A percentile compares a stretch with the other conserved stretches of the same genome.
phyloP scores from a whole-genome alignment of 2,888 invertebrate genomes.

The Perithous albicinctus region DNA sequence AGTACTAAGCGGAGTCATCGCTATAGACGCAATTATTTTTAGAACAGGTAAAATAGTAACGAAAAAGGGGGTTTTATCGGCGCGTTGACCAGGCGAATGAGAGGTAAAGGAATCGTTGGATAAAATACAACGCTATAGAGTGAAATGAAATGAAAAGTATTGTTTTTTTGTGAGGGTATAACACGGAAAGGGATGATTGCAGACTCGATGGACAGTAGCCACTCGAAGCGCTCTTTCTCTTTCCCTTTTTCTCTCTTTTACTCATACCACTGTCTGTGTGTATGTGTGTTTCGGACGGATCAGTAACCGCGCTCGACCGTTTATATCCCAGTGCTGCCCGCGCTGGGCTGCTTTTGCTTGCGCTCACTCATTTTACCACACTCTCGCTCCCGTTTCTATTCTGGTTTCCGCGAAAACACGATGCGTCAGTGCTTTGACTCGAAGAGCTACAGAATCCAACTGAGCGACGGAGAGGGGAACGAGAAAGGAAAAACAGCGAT shows the following conservation, averaged over 20 bases:
- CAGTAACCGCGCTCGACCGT: constrained; percentile 53
- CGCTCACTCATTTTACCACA: constrained; percentile 33
- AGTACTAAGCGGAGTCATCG: background rate
- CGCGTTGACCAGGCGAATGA: constrained; percentile 13
- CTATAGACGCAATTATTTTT: constrained; percentile 1
- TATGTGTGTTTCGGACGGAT: constrained; percentile 41
- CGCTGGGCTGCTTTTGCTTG: constrained; percentile 25
- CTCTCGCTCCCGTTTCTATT: constrained; percentile 68
- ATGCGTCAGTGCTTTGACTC: constrained; percentile 63
- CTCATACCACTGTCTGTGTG: background rate
- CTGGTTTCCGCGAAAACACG: constrained; percentile 69
- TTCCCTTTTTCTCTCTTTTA: constrained; percentile 1
- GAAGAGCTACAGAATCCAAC: constrained; percentile 16
- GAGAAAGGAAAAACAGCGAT: constrained; percentile 3
- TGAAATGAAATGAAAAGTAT: constrained; percentile 44
- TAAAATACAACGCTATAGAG: background rate
- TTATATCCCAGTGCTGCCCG: constrained; percentile 45
- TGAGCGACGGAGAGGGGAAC: background rate
- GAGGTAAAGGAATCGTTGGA: background rate
- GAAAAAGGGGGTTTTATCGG: background rate
- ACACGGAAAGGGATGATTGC: constrained; percentile 10
- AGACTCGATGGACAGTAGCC: constrained; percentile 38
- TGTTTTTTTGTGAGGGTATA: constrained; percentile 24
- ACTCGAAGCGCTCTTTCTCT: constrained; percentile 5
- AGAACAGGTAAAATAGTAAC: background rate